Conservation (phyloP, 30 jellyfish, hydroid and myxozoan species). For the Aurelia sp. region DNA sequence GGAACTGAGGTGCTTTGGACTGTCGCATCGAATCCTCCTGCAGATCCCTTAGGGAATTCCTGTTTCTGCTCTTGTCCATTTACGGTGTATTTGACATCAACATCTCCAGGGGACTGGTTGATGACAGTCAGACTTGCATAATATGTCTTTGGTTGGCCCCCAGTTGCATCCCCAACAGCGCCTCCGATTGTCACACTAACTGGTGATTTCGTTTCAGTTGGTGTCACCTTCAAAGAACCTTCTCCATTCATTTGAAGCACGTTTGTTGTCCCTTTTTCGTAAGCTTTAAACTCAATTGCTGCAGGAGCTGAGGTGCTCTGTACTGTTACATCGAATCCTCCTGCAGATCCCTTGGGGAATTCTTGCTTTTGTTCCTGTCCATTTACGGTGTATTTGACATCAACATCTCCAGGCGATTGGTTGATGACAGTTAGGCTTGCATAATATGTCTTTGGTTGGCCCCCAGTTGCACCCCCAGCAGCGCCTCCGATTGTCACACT, state of each 20-base stretch:
- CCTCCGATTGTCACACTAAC: conserved; percentile 37
- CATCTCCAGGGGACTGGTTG: conserved; percentile 70
- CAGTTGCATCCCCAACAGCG: not conserved
- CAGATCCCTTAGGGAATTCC: no score
- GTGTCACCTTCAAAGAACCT: conserved; percentile 27
- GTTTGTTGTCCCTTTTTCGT: conserved; percentile 59
- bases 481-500: conserved; percentile 14
- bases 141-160: not conserved
- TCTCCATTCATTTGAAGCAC: conserved; percentile 50
- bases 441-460: conserved; percentile 53
- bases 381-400: conserved; percentile 13
- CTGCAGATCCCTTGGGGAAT: conserved; percentile 19
- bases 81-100: not conserved
- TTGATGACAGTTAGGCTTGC: conserved; percentile 71
- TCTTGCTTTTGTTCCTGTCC: conserved; percentile 55
- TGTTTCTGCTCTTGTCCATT: no score
- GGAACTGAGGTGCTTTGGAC: conserved; percentile 58
- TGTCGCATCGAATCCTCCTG: conserved; percentile 41
- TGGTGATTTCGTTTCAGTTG: conserved; percentile 12
- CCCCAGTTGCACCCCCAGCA: conserved; percentile 2
- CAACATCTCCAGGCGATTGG: conserved; percentile 57
- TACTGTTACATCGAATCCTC: conserved; percentile 31
- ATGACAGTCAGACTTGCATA: conserved; percentile 59
- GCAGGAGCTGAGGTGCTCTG: conserved; percentile 35
- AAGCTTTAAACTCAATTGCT: conserved; percentile 68